phyloP scores from a whole-genome alignment of 2,113 vertebrate species.

The Chaenocephalus aceratus region DNA sequence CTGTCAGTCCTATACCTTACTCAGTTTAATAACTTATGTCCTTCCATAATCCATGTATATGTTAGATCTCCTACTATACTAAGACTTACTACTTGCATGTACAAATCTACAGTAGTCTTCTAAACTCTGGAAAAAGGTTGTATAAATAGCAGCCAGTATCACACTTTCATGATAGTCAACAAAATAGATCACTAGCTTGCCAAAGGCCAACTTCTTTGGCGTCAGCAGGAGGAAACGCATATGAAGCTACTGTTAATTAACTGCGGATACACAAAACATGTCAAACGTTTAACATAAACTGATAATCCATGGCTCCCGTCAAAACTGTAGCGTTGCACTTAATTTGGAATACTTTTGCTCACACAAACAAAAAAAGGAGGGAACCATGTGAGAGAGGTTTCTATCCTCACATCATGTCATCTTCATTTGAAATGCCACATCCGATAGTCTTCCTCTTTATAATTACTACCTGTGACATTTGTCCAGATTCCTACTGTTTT shows the following conservation, averaged over 20 bases:
- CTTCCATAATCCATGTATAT: neutral
- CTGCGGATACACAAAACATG: conserved; percentile 33
- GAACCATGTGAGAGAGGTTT: neutral
- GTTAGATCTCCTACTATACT: neutral
- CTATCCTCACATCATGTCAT: conserved; percentile 4
- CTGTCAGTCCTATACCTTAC: neutral
- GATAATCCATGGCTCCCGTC: neutral
- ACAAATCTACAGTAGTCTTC: neutral
- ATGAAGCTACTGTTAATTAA: conserved; percentile 51
- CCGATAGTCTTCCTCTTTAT: conserved; percentile 55
- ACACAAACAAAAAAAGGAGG: conserved; percentile 40
- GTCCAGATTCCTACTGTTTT: conserved; percentile 52
- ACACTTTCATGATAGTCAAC: conserved; percentile 42
- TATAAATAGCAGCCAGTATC: conserved; percentile 28
- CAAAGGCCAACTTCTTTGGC: conserved; percentile 44
- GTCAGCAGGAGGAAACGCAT: conserved; percentile 44
- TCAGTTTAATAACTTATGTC: too few species aligned
- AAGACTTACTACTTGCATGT: neutral
- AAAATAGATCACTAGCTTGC: conserved; percentile 52
- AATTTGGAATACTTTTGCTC: conserved; percentile 14
- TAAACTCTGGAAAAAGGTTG: neutral
- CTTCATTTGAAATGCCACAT: conserved; percentile 61
- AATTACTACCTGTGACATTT: conserved; percentile 67
- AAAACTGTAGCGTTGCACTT: conserved; percentile 4
- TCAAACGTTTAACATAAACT: conserved; percentile 13